Base-by-base conservation (phyloP, 2,113 vertebrate genomes). In the Electrona antarctica region DNA sequence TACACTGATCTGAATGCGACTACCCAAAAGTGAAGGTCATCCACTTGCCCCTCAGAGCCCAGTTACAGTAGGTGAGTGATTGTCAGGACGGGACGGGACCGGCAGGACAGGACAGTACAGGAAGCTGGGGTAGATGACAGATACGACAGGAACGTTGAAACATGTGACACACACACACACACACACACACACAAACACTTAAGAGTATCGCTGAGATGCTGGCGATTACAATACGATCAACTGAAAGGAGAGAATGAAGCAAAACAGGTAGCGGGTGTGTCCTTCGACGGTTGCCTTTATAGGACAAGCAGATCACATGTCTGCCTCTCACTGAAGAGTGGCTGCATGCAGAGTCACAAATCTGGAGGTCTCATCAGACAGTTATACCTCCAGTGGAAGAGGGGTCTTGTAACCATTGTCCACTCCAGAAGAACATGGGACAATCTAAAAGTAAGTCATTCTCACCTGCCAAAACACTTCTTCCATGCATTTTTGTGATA, bases 181-280 rank as follows among this genome's bases (percentile, higher is more conserved):
- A 41, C 33, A 41, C 5, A 21, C 21, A 41, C 5, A 41, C 33
- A 41, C 5, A 41, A 1, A 41, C 33, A 41, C 33, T 41, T 33
- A 33, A 33, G 29, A 33, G 29, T 33, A 33, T 59, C 21, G 47
- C 33, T 62, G 60, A 59, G 68, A 69, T 74, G 41, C 8, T 47
- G 47, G 1, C 14, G 70, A 76, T 69, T 57, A 60, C 5, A 7
- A 8, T n/a, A 6, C 6, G 48, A 29, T 7, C 21, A 67, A 45
- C 50, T 64, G 45, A 10, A 58, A 52, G 59, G 56, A 64, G n/a
- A 55, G 55, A 46, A 11, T 12, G n/a, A 49, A 45, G 57, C 59
- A 15, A 50, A n/a, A 65, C 67, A 15, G 11, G 65, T 66, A 14
- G 65, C 73, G 64, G 78, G 81, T 48, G 86, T 83, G 76, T 64